phyloP scores from a whole-genome alignment of 1,140 invertebrate genomes.

The Araneus ventricosus region DNA sequence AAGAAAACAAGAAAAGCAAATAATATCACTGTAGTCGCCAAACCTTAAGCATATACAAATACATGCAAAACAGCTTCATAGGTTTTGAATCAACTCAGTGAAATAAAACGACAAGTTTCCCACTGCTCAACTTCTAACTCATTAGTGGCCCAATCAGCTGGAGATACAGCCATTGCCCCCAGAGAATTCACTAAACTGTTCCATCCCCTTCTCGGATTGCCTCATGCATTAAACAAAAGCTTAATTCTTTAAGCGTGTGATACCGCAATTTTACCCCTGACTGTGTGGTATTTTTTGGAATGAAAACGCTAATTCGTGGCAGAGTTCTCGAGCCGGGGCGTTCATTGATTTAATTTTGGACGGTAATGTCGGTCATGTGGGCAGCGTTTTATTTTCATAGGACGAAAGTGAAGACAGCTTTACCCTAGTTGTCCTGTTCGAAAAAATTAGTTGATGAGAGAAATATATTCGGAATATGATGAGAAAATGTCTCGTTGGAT shows the following conservation, averaged over 20 bases:
- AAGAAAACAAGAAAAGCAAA: too few relatives aligned
- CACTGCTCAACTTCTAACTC: slow-evolving; percentile 36
- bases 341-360: slow-evolving; percentile 37
- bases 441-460: neutral
- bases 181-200: neutral
- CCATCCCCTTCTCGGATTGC: neutral
- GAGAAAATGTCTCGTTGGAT: too few relatives aligned
- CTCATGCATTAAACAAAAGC: slow-evolving; percentile 52
- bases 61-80: neutral
- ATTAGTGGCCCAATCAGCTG: neutral
- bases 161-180: neutral
- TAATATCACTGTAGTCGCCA: too few relatives aligned
- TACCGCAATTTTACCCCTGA: neutral
- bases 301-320: slow-evolving; percentile 36
- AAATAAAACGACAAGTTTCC: neutral
- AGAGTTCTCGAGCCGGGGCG: neutral
- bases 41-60: slow-evolving; percentile 32
- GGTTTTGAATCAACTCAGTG: neutral
- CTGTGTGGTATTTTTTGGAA: slow-evolving; percentile 39
- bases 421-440: too few relatives aligned
- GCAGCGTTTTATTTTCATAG: neutral
- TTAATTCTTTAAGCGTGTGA: slow-evolving; percentile 28
- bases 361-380: slow-evolving; percentile 13
- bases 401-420: neutral
- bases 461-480: too few relatives aligned